Conservation (phyloP, 2,888 invertebrate genomes). For the Auanema sp. region DNA sequence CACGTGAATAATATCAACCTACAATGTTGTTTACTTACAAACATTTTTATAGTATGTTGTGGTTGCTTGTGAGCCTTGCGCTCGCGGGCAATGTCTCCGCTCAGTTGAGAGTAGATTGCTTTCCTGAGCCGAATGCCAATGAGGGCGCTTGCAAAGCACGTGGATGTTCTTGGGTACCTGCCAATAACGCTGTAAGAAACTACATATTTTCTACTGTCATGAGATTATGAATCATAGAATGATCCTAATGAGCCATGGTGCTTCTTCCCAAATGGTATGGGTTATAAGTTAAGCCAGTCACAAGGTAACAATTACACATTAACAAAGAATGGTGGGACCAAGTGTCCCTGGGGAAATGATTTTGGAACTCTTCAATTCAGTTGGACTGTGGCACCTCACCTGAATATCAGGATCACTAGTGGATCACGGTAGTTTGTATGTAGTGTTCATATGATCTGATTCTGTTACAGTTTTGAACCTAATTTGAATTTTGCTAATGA, state of each 20-base stretch:
- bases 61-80: constrained; percentile 1
- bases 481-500: constrained; percentile 41
- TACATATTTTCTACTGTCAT: not conserved
- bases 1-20: no score
- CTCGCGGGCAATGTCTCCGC: constrained; percentile 1
- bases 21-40: not conserved
- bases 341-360: constrained; percentile 51
- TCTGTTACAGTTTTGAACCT: constrained; percentile 46
- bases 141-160: constrained; percentile 44
- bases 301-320: constrained; percentile 24
- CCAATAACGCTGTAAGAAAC: not conserved
- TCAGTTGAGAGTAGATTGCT: constrained; percentile 43
- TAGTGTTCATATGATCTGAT: constrained; percentile 5
- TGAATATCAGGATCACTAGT: constrained; percentile 41
- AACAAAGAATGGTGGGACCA: constrained; percentile 34
- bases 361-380: constrained; percentile 30
- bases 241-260: constrained; percentile 42
- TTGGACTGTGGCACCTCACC: constrained; percentile 26
- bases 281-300: constrained; percentile 37
- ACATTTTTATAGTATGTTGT: constrained; percentile 6
- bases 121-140: constrained; percentile 44
- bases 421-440: constrained; percentile 9
- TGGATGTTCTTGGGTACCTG: constrained; percentile 48
- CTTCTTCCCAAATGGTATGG: constrained; percentile 43
- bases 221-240: constrained; percentile 1